phyloP scores from a whole-genome alignment of 2,888 invertebrate species.

The Aelia acuminata region DNA sequence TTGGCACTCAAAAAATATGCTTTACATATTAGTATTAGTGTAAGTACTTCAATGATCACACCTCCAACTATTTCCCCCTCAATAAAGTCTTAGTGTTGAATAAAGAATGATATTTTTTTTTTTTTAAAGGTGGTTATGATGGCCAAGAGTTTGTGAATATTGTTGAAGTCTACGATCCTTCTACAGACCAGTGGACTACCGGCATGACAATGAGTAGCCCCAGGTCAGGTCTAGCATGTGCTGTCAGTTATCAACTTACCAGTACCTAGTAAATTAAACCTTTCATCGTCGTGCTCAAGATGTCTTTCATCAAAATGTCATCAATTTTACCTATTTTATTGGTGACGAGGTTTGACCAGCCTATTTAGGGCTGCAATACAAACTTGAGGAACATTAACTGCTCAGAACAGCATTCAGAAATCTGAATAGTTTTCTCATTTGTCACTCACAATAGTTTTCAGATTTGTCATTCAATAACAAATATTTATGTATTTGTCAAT shows the following conservation, averaged over 20 bases:
- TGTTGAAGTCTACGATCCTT: constrained; percentile 91
- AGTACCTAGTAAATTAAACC: constrained; percentile 8
- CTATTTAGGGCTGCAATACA: not conserved
- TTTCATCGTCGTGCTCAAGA: not conserved
- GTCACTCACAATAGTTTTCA: no score
- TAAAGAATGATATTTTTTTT: no score
- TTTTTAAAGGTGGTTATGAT: constrained; percentile 86
- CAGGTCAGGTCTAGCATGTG: constrained; percentile 92
- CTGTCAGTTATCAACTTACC: constrained; percentile 78
- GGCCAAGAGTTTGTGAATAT: constrained; percentile 86
- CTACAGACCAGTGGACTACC: constrained; percentile 81
- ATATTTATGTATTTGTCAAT: not conserved
- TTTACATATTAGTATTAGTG: no score
- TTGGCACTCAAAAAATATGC: no score
- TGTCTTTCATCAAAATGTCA: not conserved
- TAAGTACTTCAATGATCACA: no score
- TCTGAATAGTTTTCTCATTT: not conserved
- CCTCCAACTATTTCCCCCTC: no score
- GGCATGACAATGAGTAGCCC: constrained; percentile 86
- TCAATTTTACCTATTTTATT: not conserved
- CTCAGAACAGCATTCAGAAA: not conserved
- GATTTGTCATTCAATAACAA: not conserved
- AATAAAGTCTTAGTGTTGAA: no score
- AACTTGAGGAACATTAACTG: not conserved
- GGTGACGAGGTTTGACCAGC: not conserved